Evolutionary conservation across 2,113 vertebrate species (phyloP).

Genomic region (Cavia porcellus): DNA sequence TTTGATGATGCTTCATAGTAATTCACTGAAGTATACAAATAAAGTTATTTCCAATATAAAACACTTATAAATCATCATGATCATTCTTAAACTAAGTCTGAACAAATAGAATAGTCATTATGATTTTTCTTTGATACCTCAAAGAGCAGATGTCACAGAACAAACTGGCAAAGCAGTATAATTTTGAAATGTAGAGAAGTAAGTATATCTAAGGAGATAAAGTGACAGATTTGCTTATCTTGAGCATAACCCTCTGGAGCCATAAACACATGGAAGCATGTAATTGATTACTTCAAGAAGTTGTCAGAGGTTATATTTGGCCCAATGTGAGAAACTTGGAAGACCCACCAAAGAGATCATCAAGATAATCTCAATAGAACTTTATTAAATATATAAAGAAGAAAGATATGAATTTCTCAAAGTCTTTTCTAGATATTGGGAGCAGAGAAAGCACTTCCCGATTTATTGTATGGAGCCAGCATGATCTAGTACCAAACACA

Average conservation of each 20-base stretch:
- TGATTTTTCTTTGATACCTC: neutral
- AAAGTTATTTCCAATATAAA: neutral
- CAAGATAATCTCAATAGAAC: no score
- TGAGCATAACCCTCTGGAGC: neutral
- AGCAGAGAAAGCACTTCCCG: neutral
- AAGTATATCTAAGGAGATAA: neutral
- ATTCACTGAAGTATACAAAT: slow-evolving; percentile 18
- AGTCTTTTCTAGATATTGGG: no score
- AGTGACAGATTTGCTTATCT: neutral
- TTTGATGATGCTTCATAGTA: neutral
- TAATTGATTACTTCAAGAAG: no score
- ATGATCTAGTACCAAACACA: neutral
- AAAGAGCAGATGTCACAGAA: neutral
- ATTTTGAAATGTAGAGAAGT: neutral
- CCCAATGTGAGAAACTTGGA: neutral
- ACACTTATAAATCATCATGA: neutral
- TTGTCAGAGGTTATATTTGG: neutral
- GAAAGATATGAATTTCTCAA: no score
- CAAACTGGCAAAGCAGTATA: neutral
- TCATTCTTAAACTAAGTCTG: slow-evolving; percentile 9
- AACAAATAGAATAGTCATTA: neutral
- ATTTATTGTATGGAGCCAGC: neutral
- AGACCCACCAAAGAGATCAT: no score
- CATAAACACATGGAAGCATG: neutral
- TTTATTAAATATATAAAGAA: no score